Evolutionary conservation across 1,140 invertebrate species (phyloP).

Genomic region (Nixonia krombeini): DNA sequence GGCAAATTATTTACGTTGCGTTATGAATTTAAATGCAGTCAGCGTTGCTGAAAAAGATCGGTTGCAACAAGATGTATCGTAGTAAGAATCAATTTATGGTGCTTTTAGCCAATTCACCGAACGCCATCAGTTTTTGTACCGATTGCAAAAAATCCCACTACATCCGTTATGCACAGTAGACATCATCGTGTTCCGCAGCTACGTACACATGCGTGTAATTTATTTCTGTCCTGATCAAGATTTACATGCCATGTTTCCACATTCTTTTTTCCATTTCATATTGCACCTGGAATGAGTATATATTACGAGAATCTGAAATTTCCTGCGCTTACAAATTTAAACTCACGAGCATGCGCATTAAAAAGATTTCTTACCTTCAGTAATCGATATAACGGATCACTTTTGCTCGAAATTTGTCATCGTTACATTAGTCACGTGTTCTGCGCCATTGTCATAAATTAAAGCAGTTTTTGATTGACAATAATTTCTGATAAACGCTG

Average conservation of each 20-base stretch:
- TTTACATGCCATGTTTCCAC: slow-evolving; percentile 38
- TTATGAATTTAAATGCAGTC: slow-evolving; percentile 12
- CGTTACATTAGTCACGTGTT: no score
- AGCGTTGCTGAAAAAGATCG: background rate
- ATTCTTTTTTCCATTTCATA: slow-evolving; percentile 20
- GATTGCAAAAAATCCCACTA: slow-evolving; percentile 13
- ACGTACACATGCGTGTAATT: slow-evolving; percentile 30
- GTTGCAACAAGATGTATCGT: slow-evolving; percentile 23
- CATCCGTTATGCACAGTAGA: slow-evolving; percentile 33
- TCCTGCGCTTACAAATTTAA: no score
- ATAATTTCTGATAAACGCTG: no score
- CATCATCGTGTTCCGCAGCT: slow-evolving; percentile 29
- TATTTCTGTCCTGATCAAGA: slow-evolving; percentile 42
- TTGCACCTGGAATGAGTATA: slow-evolving; percentile 16
- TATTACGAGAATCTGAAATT: background rate
- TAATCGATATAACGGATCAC: no score
- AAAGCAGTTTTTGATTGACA: no score
- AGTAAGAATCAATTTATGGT: slow-evolving; percentile 36
- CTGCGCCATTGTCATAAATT: no score
- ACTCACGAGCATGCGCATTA: no score
- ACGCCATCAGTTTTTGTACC: slow-evolving; percentile 33
- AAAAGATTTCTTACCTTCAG: no score
- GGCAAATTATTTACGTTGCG: no score
- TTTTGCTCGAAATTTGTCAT: no score
- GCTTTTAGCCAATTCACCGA: slow-evolving; percentile 34